Evolutionary conservation across 2,113 vertebrate genomes (phyloP).

Genomic region (Climacteris rufus): DNA sequence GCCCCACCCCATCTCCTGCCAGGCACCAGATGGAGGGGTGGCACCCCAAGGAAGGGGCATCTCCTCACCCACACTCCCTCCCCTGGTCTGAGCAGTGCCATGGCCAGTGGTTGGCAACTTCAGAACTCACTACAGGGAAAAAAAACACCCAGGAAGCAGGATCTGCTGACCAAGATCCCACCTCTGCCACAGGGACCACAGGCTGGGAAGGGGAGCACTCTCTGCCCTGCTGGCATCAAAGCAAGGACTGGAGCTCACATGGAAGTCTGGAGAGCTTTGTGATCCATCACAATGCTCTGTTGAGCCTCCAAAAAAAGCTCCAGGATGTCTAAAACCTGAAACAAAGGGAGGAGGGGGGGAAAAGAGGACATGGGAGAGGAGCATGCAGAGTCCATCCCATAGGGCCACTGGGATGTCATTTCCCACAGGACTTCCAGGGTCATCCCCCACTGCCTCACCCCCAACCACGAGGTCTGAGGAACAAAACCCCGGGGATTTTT

Average conservation of each 20-base stretch:
- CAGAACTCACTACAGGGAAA: not conserved
- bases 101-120: accelerated
- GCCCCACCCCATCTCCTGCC: too few relatives aligned
- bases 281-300: accelerated
- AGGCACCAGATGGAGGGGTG: accelerated
- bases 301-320: not conserved
- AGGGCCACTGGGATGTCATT: accelerated
- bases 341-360: not conserved
- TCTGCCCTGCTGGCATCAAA: not conserved
- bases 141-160: not conserved
- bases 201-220: not conserved
- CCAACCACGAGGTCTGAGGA: not conserved
- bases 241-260: not conserved
- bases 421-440: not conserved
- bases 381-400: not conserved
- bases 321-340: not conserved
- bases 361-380: not conserved
- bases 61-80: not conserved
- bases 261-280: not conserved
- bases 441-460: not conserved
- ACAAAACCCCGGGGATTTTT: not conserved
- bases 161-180: not conserved
- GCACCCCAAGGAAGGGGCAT: not conserved
- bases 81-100: accelerated
- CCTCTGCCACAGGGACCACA: not conserved